Percentiles rank a stretch among this genome's conserved stretches.
phyloP scores from a whole-genome alignment of 2,888 invertebrate species.

The Junonia oenone region DNA sequence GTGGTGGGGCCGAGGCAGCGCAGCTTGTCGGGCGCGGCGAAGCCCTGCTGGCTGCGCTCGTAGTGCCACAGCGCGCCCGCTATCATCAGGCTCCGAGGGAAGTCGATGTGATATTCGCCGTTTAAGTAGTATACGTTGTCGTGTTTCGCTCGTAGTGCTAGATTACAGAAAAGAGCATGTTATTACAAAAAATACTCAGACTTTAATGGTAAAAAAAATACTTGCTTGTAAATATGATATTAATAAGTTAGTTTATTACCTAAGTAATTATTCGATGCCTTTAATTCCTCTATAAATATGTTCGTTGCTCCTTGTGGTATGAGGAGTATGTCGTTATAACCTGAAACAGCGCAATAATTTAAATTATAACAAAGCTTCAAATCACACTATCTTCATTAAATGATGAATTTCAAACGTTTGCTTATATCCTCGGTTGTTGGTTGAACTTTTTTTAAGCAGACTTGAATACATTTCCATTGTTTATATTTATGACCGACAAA shows the following conservation, averaged over 20 bases:
- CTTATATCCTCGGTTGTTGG: too few species aligned
- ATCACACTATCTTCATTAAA: too few species aligned
- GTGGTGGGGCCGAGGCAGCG: constrained; percentile 92
- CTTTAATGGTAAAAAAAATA: too few species aligned
- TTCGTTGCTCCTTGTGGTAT: constrained; percentile 97
- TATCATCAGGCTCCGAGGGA: constrained; percentile 88
- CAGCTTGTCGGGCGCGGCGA: constrained; percentile 91
- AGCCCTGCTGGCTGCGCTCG: constrained; percentile 88
- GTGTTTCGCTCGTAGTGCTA: constrained; percentile 88
- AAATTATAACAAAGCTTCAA: too few species aligned
- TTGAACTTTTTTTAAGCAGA: too few species aligned
- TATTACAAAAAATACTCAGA: too few species aligned
- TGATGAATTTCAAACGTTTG: too few species aligned
- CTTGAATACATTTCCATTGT: too few species aligned
- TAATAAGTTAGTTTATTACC: constrained; percentile 71
- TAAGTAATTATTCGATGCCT: constrained; percentile 93
- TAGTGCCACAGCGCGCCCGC: constrained; percentile 94
- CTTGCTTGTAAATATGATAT: neutral
- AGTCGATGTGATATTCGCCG: constrained; percentile 96
- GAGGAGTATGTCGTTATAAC: constrained; percentile 94
- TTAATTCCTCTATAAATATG: constrained; percentile 87
- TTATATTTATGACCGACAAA: too few species aligned
- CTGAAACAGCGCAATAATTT: constrained; percentile 64
- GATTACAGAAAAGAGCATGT: too few species aligned
- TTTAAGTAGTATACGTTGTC: constrained; percentile 93